Percentiles rank a stretch among this genome's conserved stretches.
phyloP scores from a whole-genome alignment of 2,797 vertebrate species.

The Cottoperca gobio region DNA sequence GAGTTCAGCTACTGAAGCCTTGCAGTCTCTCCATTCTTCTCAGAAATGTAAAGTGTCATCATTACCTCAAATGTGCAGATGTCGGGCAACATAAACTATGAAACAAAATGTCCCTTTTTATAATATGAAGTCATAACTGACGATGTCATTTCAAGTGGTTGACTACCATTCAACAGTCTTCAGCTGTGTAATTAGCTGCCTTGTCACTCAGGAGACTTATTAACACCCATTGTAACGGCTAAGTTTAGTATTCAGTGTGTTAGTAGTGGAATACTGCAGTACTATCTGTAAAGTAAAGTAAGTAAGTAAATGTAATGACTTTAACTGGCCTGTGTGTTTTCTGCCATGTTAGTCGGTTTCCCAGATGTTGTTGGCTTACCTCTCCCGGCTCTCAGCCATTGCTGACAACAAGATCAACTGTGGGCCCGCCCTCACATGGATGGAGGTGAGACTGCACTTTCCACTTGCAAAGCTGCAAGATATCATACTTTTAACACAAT shows the following conservation, averaged over 20 bases:
- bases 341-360: slow-evolving; percentile 88
- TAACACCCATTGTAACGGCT: neutral
- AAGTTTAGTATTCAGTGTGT: neutral
- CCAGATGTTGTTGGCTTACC: slow-evolving; percentile 98
- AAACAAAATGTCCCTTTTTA: slow-evolving; percentile 10
- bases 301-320: slow-evolving; percentile 9
- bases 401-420: slow-evolving; percentile 99
- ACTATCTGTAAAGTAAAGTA: too few relatives aligned
- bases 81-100: neutral
- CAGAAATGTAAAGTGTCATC: neutral
- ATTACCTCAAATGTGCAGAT: slow-evolving; percentile 1
- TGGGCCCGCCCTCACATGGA: slow-evolving; percentile 98
- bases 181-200: neutral
- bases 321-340: slow-evolving; percentile 26
- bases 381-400: slow-evolving; percentile 94
- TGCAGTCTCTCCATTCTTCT: neutral
- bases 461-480: too few relatives aligned
- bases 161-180: neutral
- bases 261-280: neutral
- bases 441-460: slow-evolving; percentile 91
- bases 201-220: slow-evolving; percentile 1
- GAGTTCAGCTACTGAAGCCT: neutral
- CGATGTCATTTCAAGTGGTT: slow-evolving; percentile 22
- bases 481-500: too few relatives aligned
- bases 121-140: slow-evolving; percentile 1